Base-by-base conservation (phyloP, 1,140 invertebrate genomes). In the Spodoptera litura region DNA sequence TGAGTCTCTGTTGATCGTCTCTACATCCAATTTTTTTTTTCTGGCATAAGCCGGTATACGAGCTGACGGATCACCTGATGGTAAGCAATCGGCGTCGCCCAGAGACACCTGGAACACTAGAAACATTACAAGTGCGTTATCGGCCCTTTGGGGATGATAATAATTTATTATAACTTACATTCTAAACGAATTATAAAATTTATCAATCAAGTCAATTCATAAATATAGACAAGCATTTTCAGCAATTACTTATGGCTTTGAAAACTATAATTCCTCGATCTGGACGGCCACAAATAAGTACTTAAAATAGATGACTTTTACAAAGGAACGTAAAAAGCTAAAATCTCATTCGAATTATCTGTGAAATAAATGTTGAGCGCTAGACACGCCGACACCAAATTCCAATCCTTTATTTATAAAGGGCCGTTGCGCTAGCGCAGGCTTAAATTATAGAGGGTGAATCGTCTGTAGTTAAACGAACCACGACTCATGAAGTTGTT, bases 401-500 rank as follows among this genome's bases (percentile, higher is more conserved):
- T 81, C 74, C 55, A 81, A 70, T 78, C 76, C 56, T 78, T 78
- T 81, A 81, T 81, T 81, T 81, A 71, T 81, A 61, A 73, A 75
- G 38, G 73, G 25, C 70, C 77, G 38, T 76, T 59, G 71, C 70
- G 52, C 52, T 49, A 59, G 62, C 35, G 27, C 44, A 20, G 55
- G 51, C 66, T 80, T 73, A 81, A 83, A 83, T 83, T 83, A 83
- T 80, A 83, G 81, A 52, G 68, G 78, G 76, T 80, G 73, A 62
- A 64, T 53, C 59, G 73, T 75, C 58, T 62, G 76, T 53, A 79
- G 76, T 78, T 78, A 72, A 80, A 80, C 76, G 72, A 75, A 78
- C 71, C 76, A 80, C 78, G 76, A 76, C 79, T 79, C 79, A 80
- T 83, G 81, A 80, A 83, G 79, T 72, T 78, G 76, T 83, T 80